Conservation (phyloP, 2,797 vertebrate species). For the Adrianichthys oophorus region DNA sequence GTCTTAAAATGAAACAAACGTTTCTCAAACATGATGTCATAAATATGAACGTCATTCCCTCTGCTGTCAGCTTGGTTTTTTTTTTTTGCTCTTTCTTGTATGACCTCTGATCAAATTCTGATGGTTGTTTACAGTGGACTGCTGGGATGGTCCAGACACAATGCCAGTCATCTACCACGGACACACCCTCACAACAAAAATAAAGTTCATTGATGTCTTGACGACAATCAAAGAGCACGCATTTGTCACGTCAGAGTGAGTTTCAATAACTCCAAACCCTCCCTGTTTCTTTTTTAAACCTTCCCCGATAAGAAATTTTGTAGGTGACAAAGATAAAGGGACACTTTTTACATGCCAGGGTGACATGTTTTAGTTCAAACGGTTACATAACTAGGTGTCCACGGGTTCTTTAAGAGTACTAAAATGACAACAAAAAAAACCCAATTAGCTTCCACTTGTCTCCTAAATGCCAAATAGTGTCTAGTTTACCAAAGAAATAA, state of each 20-base stretch:
- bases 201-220: conserved; percentile 94
- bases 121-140: conserved; percentile 86
- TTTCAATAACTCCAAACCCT: conserved; percentile 23
- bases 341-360: too few relatives aligned
- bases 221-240: conserved; percentile 97
- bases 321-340: conserved; percentile 4
- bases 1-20: neutral
- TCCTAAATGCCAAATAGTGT: too few relatives aligned
- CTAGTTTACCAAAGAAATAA: too few relatives aligned
- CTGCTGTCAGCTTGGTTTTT: too few relatives aligned
- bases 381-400: too few relatives aligned
- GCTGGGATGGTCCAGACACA: conserved; percentile 97
- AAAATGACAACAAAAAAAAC: too few relatives aligned
- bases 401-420: too few relatives aligned
- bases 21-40: conserved; percentile 5
- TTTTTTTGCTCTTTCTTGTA: neutral
- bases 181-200: conserved; percentile 98
- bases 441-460: too few relatives aligned
- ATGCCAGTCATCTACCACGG: conserved; percentile 99
- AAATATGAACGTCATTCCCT: too few relatives aligned
- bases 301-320: too few relatives aligned
- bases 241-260: conserved; percentile 97
- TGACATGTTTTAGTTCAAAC: too few relatives aligned
- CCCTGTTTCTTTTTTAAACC: neutral
- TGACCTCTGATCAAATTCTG: neutral